Evolutionary conservation across 2,888 invertebrate species (phyloP).

Genomic region (Liopterus haemorrhoidalis): DNA sequence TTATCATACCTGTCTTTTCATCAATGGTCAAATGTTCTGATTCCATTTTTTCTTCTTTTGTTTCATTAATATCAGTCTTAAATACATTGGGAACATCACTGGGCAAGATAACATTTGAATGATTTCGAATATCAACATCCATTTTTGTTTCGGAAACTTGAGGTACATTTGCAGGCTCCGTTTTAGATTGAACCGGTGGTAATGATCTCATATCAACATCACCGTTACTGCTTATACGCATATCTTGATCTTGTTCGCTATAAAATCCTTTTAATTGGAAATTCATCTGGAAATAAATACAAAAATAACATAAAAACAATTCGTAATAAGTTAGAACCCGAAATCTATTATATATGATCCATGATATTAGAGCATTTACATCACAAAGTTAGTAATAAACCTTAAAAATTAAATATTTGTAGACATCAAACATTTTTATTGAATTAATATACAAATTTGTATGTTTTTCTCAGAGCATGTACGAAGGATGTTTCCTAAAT

Average conservation of each 20-base stretch:
- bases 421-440: too few species aligned
- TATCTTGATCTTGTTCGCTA: conserved; percentile 43
- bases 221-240: conserved; percentile 44
- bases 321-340: too few species aligned
- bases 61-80: neutral
- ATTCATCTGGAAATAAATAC: conserved; percentile 24
- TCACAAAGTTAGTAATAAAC: too few species aligned
- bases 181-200: conserved; percentile 32
- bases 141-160: conserved; percentile 14
- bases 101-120: conserved; percentile 11
- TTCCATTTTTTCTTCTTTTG: conserved; percentile 10
- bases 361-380: too few species aligned
- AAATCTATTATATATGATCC: too few species aligned
- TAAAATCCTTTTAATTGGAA: conserved; percentile 38
- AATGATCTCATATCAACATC: conserved; percentile 46
- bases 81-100: neutral
- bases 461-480: too few species aligned
- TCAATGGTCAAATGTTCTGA: conserved; percentile 16
- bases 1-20: conserved; percentile 16
- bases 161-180: conserved; percentile 11
- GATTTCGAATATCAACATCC: conserved; percentile 24
- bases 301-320: too few species aligned
- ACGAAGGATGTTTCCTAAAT: too few species aligned
- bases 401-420: too few species aligned
- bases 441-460: too few species aligned